Conservation (phyloP, 2,797 vertebrate genomes). For the Amblyraja radiata region DNA sequence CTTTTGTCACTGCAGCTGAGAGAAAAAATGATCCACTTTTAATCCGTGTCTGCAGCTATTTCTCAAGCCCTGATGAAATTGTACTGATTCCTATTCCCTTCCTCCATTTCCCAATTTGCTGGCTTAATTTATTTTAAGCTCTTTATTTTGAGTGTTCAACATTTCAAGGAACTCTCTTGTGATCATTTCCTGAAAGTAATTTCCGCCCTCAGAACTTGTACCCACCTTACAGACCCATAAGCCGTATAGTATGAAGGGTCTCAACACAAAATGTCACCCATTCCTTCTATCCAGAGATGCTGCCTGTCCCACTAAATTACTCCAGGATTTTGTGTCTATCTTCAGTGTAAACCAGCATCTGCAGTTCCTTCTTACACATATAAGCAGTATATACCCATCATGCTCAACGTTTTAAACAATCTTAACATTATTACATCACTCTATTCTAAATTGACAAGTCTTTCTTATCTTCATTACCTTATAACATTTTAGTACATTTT, state of each 20-base stretch:
- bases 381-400: background rate
- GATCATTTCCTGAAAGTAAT: background rate
- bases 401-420: background rate
- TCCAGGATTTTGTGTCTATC: no score
- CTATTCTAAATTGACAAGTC: background rate
- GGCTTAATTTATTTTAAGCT: background rate
- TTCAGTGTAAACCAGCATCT: no score
- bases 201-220: background rate
- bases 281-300: no score
- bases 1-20: background rate
- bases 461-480: background rate
- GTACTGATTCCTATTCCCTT: background rate
- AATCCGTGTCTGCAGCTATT: background rate
- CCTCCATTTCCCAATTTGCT: background rate
- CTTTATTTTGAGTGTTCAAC: background rate
- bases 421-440: background rate
- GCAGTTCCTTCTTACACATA: background rate
- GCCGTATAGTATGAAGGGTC: no score
- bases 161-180: background rate
- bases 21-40: background rate
- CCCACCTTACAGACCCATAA: no score
- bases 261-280: no score
- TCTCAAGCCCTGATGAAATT: background rate
- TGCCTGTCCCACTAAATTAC: no score
- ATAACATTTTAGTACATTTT: background rate